These are phyloP conservation scores for Oreochromis tanganicae DNA, from an alignment of 2,113 vertebrate species.

Conservation along the genomic window DNA sequence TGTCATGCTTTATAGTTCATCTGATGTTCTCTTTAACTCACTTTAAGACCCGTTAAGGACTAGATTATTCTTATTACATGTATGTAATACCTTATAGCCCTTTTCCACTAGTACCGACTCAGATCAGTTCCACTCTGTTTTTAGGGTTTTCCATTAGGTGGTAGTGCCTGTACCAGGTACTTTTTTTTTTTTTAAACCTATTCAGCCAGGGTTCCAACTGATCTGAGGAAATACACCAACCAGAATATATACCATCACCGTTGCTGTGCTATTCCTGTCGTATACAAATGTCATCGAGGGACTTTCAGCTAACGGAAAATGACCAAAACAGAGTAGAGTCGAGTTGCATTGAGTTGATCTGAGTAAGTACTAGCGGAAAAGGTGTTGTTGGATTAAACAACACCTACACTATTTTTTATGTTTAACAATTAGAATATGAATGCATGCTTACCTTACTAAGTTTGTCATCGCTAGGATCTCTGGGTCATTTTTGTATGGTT, in stretches of 20 bases:
- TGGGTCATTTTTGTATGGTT: constrained; percentile 99
- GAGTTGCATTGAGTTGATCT: neutral
- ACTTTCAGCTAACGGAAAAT: neutral
- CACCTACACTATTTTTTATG: neutral
- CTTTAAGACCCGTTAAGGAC: neutral
- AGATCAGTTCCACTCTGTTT: too few relatives aligned
- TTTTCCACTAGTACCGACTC: neutral
- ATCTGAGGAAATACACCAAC: neutral
- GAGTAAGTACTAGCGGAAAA: neutral
- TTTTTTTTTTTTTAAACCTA: neutral
- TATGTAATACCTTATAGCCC: neutral
- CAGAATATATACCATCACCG: neutral
- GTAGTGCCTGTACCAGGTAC: neutral
- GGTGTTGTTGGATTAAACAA: neutral
- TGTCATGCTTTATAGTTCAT: neutral
- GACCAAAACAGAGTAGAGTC: neutral
- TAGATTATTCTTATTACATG: neutral
- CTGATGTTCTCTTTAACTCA: neutral
- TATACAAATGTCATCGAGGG: neutral
- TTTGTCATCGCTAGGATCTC: constrained; percentile 99
- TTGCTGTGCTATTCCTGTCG: neutral
- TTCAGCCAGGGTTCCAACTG: neutral
- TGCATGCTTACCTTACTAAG: constrained; percentile 90
- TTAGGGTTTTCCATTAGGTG: neutral
- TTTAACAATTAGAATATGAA: neutral